These are phyloP conservation scores for Drosophila infuscata DNA, from an alignment of 2,888 invertebrate genomes.

Conservation along the genomic window DNA sequence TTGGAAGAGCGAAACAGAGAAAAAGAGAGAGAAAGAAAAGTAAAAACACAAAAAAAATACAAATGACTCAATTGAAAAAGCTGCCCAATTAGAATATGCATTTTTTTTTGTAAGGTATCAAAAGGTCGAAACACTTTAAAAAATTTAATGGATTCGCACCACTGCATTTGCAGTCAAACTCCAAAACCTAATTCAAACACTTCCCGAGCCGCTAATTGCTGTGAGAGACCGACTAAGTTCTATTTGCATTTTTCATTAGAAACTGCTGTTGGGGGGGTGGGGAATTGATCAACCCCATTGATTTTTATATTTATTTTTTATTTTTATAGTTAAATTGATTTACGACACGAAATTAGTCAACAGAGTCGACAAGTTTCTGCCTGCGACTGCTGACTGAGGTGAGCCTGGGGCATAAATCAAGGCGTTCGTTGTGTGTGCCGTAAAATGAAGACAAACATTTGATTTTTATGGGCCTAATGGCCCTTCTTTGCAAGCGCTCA, in stretches of 20 bases:
- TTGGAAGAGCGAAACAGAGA: neutral
- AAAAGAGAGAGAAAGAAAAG: too few species aligned
- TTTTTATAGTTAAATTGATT: conserved; percentile 75
- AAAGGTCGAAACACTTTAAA: neutral
- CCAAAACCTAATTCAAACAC: conserved; percentile 38
- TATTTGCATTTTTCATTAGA: conserved; percentile 66
- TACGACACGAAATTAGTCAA: conserved; percentile 77
- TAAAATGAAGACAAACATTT: conserved; percentile 75
- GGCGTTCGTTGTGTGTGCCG: conserved; percentile 45
- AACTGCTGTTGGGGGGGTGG: conserved; percentile 10
- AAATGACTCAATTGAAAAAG: conserved; percentile 18
- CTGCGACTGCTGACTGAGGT: conserved; percentile 14
- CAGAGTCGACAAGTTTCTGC: conserved; percentile 63
- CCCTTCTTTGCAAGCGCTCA: conserved; percentile 55
- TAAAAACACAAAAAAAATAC: neutral
- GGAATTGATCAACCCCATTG: conserved; percentile 60
- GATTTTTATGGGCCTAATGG: conserved; percentile 80
- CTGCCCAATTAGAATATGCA: neutral
- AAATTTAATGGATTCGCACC: conserved; percentile 19
- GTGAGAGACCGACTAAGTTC: conserved; percentile 44
- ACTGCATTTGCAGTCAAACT: conserved; percentile 21
- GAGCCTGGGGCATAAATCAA: conserved; percentile 74
- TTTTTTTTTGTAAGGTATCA: neutral
- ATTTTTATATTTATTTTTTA: conserved; percentile 8
- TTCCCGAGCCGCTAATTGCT: conserved; percentile 61